Evolutionary conservation across 2,113 vertebrate species (phyloP).

Genomic region (Suricata suricatta): DNA sequence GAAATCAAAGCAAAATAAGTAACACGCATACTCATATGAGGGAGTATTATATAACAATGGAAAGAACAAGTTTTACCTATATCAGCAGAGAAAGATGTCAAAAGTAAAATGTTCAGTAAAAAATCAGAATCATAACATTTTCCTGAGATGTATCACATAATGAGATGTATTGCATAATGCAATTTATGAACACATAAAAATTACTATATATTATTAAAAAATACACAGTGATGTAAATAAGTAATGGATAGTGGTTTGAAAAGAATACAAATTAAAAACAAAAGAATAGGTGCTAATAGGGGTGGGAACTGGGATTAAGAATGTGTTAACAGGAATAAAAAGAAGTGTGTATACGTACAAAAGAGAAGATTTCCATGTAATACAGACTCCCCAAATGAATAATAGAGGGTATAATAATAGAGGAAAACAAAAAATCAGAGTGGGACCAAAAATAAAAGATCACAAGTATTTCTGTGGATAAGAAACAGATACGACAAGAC

Average conservation of each 20-base stretch:
- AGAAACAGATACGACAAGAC: not conserved
- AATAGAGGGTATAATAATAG: not conserved
- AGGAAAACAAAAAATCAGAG: not conserved
- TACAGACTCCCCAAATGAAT: not conserved
- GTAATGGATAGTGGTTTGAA: not conserved
- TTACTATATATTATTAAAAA: not conserved
- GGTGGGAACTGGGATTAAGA: not conserved
- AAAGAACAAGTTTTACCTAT: not conserved
- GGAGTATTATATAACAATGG: not conserved
- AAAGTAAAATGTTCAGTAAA: slow-evolving; percentile 24
- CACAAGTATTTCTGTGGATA: not conserved
- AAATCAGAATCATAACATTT: not conserved
- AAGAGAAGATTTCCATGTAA: not conserved
- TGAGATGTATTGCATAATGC: not conserved
- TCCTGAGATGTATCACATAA: not conserved
- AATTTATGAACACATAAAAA: not conserved
- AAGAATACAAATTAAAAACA: not conserved
- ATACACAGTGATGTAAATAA: not conserved
- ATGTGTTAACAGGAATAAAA: not conserved
- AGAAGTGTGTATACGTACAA: not conserved
- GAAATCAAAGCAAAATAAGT: not conserved
- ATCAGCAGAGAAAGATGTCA: not conserved
- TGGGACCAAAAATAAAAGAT: not conserved
- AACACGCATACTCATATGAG: not conserved
- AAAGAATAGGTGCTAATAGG: not conserved